Base-by-base conservation (phyloP, 2,888 invertebrate genomes). In the Baronia brevicornis region DNA sequence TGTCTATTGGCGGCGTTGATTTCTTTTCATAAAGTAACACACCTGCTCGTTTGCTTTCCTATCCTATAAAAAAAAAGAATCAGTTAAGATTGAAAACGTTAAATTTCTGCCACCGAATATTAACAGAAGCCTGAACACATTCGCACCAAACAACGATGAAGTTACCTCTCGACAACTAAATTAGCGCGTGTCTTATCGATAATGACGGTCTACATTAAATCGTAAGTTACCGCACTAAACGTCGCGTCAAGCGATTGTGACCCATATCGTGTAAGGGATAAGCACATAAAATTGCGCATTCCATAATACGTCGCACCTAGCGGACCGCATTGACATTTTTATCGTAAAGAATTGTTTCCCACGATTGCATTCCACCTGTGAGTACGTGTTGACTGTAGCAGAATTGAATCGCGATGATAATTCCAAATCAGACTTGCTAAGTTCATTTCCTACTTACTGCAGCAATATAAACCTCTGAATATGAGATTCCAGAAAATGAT, bases 131-230 rank as follows among this genome's bases (percentile, higher is more conserved):
- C 28, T 44, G 37, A 39, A 33, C 37, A 41, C 42, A 46, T 48
- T 51, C 43, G 41, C 32, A 41, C 46, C 39, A 40, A 42, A 41
- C 50, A 40, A 42, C 39, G 39, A 45, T 48, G 49, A 46, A 30
- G 42, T 36, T 36, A 40, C 37, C 30, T 34, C 39, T 40, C 42
- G 51, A 60, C 64, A 61, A 61, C 60, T 60, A 67, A 75, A 75
- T 75, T 68, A 73, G 71, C 65, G 75, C 77, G 72, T 75, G 63
- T 69, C 71, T 63, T 61, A 78, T 79, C 65, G 64, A 63, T 79
- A 79, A 79, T 74, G 57, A 69, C 58, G 54, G 57, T 60, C 65
- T 61, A 65, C 45, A 59, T 60, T 55, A 59, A 52, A 55, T 51
- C 45, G 27, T 17, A n/a, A n/a, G 28, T 22, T 27, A 20, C 32